These are phyloP conservation scores for Cataglyphis altisquamis DNA, from an alignment of 2,888 invertebrate species.

Conservation along the genomic window DNA sequence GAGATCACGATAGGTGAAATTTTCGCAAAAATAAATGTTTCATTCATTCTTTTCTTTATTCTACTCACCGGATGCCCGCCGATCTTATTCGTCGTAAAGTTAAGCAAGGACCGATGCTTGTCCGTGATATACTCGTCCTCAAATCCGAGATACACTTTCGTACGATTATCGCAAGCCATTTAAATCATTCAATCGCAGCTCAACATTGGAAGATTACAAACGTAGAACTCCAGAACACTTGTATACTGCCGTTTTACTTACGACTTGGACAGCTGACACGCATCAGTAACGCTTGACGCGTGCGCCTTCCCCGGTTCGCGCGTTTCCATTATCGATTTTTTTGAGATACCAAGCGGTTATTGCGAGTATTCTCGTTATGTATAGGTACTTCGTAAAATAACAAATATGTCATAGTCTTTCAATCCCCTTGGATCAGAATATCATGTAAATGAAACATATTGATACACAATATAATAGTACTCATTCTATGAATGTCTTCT, in stretches of 20 bases:
- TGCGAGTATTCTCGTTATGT: not conserved
- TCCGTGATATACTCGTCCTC: constrained; percentile 93
- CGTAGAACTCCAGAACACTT: constrained; percentile 59
- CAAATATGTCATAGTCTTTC: not conserved
- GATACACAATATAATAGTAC: not conserved
- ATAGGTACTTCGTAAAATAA: not conserved
- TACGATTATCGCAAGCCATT: constrained; percentile 87
- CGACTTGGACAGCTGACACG: constrained; percentile 74
- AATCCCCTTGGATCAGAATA: not conserved
- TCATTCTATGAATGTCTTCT: not conserved
- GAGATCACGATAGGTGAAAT: not conserved
- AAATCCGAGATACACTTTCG: constrained; percentile 91
- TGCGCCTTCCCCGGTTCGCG: constrained; percentile 73
- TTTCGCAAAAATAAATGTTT: not conserved
- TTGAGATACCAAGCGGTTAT: constrained; percentile 6
- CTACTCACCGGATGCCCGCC: constrained; percentile 89
- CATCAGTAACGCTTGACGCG: constrained; percentile 74
- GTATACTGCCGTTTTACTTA: constrained; percentile 60
- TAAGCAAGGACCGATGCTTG: constrained; percentile 89
- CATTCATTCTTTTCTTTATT: not conserved
- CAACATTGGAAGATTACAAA: constrained; percentile 72
- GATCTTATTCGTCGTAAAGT: constrained; percentile 93
- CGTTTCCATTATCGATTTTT: constrained; percentile 77
- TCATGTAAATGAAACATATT: not conserved
- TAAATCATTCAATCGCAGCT: constrained; percentile 67